Evolutionary conservation across 2,797 vertebrate genomes (phyloP), one percentile per base, ranked within the genome.

Genomic region (Danio tinwini): DNA sequence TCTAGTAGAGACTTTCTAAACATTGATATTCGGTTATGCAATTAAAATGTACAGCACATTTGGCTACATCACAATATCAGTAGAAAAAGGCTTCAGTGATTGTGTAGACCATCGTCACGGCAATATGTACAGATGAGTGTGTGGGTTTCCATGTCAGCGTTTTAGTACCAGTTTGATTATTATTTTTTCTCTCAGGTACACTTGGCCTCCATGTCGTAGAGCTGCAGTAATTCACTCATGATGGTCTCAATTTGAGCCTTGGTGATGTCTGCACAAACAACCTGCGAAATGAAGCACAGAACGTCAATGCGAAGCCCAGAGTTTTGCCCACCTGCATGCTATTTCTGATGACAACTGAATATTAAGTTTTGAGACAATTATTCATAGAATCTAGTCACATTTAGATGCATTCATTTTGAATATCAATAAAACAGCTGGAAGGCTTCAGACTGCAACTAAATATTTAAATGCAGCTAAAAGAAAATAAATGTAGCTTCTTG

Each of bases 121-220:
- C 44, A 52, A 40, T 52, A 40, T 13, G 5, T 50, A 52, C n/a
- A 17, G 29, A 12, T 10, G 50, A 53, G n/a, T 56, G 19, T 55
- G 50, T 37, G 16, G 10, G 17, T 49, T 40, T 64, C 68, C 53
- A 19, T 29, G 10, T 71, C 55, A 70, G n/a, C 6, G 62, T 78
- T 78, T 56, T 55, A 79, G 62, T 76, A 58, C 44, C 58, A 37
- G 50, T 44, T 83, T 82, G 17, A 40, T 61, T 76, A 8, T 63
- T 29, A 29, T 58, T 13, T 61, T 52, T 74, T 83, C 52, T 81
- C 76, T 94, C 91, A 96, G 80, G 92, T 87, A 80, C 94, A 94
- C 89, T 96, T 96, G 81, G 94, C 94, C 81, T 96, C 96, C 93
- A 96, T 90, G 84, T 95, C 94, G 74, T 97, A 97, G 77, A 96